Evolutionary conservation across 2,888 invertebrate genomes (phyloP), one percentile per base, ranked within the genome.

Genomic region (Pterostichus madidus): DNA sequence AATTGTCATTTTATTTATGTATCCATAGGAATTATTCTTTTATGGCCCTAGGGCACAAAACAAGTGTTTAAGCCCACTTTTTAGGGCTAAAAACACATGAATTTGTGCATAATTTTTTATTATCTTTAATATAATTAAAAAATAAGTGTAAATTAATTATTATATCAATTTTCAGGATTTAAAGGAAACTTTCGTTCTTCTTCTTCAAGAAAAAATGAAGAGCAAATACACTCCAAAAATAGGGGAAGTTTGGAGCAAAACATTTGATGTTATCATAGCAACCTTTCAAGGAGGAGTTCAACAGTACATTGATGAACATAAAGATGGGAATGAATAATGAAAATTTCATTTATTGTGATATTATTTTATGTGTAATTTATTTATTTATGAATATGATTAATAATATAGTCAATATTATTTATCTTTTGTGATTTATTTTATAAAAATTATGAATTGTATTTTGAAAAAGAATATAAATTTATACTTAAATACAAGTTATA

Each of bases 211-310:
- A 83, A 89, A 87, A 81, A 86, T 92, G 39, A 91, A 91, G 31
- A 85, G 87, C 2, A 89, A 89, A 83, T 89, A 90, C 84, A 90
- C 90, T 0, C 85, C 88, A 73, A 89, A 89, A 84, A 89, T 88
- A 0, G 87, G 87, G 10, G 88, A 88, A 24, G 91, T 91, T 4
- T 92, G 91, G 92, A 88, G 86, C 71, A 91, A 91, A 85, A 88
- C 90, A 5, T 84, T 91, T 80, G 88, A 89, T 35, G 88, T 88
- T 0, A 73, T 80, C 15, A 24, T 73, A 15, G 44, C 71, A 4
- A 73, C 73, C 39, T 80, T 80, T 73, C 73, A 80, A 73, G 35
- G 1, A 24, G 80, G 80, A 1, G 56, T 53, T n/a, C 80, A 80
- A 24, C 24, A 53, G 10, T 75, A 75, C 31, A 35, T 75, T n/a